Evolutionary conservation across 2,888 invertebrate species (phyloP).

Genomic region (Himalopsyche anomala): DNA sequence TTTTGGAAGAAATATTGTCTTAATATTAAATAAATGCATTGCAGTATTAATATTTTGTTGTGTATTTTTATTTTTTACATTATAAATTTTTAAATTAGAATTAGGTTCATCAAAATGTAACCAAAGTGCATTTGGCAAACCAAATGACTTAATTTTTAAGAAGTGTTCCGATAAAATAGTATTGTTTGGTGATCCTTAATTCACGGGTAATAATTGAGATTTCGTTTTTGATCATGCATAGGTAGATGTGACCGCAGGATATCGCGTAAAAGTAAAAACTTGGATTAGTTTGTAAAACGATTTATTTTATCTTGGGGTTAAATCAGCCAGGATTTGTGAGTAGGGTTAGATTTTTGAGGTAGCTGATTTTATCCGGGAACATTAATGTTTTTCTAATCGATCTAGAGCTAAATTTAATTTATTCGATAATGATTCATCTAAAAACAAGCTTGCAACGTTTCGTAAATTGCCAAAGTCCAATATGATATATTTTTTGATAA

Average conservation of each 20-base stretch:
- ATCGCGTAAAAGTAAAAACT: constrained; percentile 22
- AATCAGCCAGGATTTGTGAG: neutral
- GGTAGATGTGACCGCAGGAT: constrained; percentile 27
- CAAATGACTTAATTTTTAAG: neutral
- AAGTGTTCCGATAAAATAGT: neutral
- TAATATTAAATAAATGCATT: no score
- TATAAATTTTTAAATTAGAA: no score
- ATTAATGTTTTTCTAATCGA: constrained; percentile 30
- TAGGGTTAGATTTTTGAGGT: constrained; percentile 5
- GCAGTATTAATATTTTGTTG: no score
- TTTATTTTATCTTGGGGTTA: constrained; percentile 10
- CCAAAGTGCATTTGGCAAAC: no score
- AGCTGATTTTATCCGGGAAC: neutral
- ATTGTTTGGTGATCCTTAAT: neutral
- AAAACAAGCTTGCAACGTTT: no score
- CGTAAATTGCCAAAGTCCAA: no score
- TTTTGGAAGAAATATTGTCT: no score
- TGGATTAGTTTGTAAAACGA: constrained; percentile 30
- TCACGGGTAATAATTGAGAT: constrained; percentile 10
- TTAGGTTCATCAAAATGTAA: no score
- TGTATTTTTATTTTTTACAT: no score
- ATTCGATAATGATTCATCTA: no score
- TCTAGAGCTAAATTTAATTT: neutral
- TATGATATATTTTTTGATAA: no score
- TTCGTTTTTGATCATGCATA: constrained; percentile 24